Evolutionary conservation across 1,140 invertebrate species (phyloP).

Genomic region (Megalopta genalis): DNA sequence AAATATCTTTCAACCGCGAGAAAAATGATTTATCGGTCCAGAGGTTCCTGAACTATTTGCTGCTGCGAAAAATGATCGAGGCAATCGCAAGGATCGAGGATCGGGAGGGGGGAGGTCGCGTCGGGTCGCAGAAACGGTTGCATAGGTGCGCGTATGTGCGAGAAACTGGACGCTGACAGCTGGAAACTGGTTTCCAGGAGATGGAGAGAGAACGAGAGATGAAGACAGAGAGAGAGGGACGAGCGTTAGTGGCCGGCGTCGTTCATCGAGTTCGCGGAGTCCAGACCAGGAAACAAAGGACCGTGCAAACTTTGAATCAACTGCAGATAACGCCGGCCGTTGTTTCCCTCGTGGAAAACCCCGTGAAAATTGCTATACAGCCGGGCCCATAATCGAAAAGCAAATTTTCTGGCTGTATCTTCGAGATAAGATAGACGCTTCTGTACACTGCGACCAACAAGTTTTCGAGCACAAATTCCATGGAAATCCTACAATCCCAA

Average conservation of each 20-base stretch:
- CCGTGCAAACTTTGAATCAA: background rate
- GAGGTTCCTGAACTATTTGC: no score
- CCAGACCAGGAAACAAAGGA: conserved; percentile 28
- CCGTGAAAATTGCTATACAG: background rate
- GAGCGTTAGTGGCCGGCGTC: conserved; percentile 1
- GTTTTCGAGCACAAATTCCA: no score
- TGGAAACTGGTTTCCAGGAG: conserved; percentile 62
- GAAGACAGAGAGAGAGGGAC: conserved; percentile 21
- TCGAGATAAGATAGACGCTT: background rate
- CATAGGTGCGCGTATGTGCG: conserved; percentile 15
- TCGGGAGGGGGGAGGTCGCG: background rate
- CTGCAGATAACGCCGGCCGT: conserved; percentile 8
- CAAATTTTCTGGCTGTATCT: background rate
- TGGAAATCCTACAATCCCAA: no score
- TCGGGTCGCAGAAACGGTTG: conserved; percentile 18
- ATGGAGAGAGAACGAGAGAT: background rate
- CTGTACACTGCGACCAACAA: background rate
- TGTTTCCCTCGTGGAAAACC: background rate
- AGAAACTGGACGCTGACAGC: conserved; percentile 64
- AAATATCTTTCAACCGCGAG: no score
- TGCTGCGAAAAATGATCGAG: background rate
- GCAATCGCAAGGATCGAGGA: background rate
- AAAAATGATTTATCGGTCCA: no score
- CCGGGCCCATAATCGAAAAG: background rate
- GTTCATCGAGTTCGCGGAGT: conserved; percentile 17